Evolutionary conservation across 2,113 vertebrate species (phyloP).

Genomic region (Ochotona princeps): DNA sequence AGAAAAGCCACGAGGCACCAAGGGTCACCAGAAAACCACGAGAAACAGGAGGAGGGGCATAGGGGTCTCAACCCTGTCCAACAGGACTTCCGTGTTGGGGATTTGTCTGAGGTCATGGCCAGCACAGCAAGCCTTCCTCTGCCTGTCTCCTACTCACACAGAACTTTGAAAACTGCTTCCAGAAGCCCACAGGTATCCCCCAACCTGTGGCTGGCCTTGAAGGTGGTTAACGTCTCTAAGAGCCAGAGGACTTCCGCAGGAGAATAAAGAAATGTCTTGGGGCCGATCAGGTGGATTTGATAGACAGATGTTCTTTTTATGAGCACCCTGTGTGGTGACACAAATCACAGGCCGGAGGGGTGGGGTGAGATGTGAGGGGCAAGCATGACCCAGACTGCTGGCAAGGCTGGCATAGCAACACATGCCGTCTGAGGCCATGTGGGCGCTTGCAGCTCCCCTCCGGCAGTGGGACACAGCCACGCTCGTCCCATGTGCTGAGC

Average conservation of each 20-base stretch:
- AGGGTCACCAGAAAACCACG: fast-evolving
- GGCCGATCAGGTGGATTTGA: background rate
- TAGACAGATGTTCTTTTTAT: background rate
- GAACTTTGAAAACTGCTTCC: background rate
- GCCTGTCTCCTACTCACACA: fast-evolving
- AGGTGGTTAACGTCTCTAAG: background rate
- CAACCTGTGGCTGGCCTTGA: fast-evolving
- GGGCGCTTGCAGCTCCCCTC: fast-evolving
- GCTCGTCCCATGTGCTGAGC: background rate
- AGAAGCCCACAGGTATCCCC: fast-evolving
- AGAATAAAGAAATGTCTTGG: background rate
- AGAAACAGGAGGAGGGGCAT: background rate
- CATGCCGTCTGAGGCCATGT: fast-evolving
- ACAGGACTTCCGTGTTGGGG: fast-evolving
- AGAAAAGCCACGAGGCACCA: fast-evolving
- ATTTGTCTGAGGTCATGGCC: background rate
- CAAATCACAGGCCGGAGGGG: background rate
- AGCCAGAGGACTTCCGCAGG: fast-evolving
- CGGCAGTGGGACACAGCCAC: fast-evolving
- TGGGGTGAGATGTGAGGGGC: background rate
- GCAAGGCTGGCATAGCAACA: background rate
- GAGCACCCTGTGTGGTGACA: background rate
- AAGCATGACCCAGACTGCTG: fast-evolving
- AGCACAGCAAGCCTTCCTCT: background rate
- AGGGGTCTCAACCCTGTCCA: fast-evolving